phyloP scores from a whole-genome alignment of 2,113 vertebrate genomes.

The Hyperoodon ampullatus region DNA sequence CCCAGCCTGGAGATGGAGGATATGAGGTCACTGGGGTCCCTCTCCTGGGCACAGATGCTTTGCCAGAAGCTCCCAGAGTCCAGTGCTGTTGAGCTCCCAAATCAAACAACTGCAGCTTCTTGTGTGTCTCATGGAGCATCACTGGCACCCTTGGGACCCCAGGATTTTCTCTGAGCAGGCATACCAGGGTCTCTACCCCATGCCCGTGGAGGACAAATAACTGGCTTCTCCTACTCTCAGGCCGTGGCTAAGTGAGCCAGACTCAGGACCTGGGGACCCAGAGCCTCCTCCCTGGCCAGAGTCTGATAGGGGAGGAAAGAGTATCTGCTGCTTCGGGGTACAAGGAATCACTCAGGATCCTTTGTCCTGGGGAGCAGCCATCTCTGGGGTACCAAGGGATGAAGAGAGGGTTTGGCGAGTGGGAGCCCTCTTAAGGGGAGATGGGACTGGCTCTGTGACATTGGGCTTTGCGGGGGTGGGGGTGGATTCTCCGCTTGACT shows the following conservation, averaged over 20 bases:
- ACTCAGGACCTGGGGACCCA: neutral
- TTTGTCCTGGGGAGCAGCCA: neutral
- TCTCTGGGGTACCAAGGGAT: neutral
- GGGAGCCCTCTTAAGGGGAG: neutral
- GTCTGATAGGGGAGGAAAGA: neutral
- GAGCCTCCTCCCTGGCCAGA: neutral
- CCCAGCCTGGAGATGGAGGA: neutral
- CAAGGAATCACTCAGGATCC: neutral
- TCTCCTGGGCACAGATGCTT: neutral
- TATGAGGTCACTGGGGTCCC: neutral
- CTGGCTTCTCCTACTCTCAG: neutral
- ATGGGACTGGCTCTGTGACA: neutral
- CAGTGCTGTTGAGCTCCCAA: neutral
- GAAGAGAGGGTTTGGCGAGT: neutral
- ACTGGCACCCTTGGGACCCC: fast-evolving
- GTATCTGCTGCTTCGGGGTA: neutral
- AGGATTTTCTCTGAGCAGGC: neutral
- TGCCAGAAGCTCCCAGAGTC: slow-evolving; percentile 5
- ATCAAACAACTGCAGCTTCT: neutral
- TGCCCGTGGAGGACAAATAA: neutral
- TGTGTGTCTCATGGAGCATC: neutral
- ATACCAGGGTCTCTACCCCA: neutral
- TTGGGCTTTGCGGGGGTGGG: neutral
- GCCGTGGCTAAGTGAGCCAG: neutral
- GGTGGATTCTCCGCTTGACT: neutral